Evolutionary conservation across 2,797 vertebrate species (phyloP), one percentile per base, ranked within the genome.

Genomic region (Pterois miles): DNA sequence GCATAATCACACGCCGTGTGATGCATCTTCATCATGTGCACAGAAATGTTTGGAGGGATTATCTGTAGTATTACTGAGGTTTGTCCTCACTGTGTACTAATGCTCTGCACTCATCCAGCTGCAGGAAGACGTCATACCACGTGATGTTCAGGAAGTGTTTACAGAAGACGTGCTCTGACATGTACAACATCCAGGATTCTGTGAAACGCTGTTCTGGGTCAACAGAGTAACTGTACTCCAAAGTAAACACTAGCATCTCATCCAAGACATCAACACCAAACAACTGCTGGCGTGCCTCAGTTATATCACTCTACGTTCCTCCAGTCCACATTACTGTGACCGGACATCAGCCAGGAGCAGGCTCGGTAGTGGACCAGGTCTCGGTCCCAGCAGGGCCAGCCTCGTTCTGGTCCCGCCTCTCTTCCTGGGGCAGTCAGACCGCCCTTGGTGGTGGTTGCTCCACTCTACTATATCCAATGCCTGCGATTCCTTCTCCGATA

Each of bases 191-290:
- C 65, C 65, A 75, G 22, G 63, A 46, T 40, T 74, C 11, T 54
- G 33, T 22, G 16, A 69, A 71, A 29, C 40, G 22, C 25, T 52
- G 31, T 34, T 56, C 31, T 2, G 11, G 63, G 67, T 59, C 66
- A 59, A 36, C 48, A 58, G 66, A 57, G 22, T 79, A 58, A 74
- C 52, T 72, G 34, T 73, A 63, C 36, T 66, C 34, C 63, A 70
- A 20, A 58, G 65, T 71, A 86, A 85, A 87, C 80, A 80, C 4
- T 8, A 63, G 65, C 20, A 48, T 46, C 46, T 80, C 33, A 67
- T 76, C 43, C 10, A 38, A 50, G 65, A 71, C 14, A 34, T 77
- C 70, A 74, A 29, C 65, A 65, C 9, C 8, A 56, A 53, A 78
- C 29, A 29, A 31, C 70, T 65, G 62, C 57, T 74, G 4, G 7